phyloP scores from a whole-genome alignment of 53 echinoderm and acorn worm species.

The Pentamera pediparva region DNA sequence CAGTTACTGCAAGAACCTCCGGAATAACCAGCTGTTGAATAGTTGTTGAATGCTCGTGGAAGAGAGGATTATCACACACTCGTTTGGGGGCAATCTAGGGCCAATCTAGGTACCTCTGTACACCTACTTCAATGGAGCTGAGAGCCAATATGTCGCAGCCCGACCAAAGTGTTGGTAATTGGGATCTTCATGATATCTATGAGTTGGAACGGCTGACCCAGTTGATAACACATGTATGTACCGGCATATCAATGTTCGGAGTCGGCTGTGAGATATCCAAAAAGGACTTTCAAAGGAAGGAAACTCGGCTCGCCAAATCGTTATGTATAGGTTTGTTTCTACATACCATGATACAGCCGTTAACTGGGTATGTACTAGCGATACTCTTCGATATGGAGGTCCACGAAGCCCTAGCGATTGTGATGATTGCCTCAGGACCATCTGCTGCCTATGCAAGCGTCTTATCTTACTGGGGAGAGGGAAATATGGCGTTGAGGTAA shows the following conservation, averaged over 20 bases:
- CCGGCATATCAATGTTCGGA: conserved; percentile 33
- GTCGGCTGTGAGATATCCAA: conserved; percentile 46
- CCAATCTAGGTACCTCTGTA: no score
- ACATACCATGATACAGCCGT: conserved; percentile 47
- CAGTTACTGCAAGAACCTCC: no score
- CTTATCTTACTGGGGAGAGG: conserved; percentile 44
- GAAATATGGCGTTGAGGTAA: conserved; percentile 40
- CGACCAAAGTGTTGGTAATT: no score
- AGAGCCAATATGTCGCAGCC: no score
- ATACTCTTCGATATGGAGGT: conserved; percentile 15
- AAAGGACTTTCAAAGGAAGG: conserved; percentile 49
- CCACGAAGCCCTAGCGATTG: conserved; percentile 39
- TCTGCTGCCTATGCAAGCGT: conserved; percentile 43
- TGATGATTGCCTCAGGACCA: conserved; percentile 33
- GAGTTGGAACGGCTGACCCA: conserved; percentile 7
- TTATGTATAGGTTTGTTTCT: conserved; percentile 33
- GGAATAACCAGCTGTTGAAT: no score
- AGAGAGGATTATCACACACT: no score
- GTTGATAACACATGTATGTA: conserved; percentile 8
- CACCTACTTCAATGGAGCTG: no score
- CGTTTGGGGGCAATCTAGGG: no score
- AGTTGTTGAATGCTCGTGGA: no score
- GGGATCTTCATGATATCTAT: conserved; percentile 18
- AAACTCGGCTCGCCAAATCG: conserved; percentile 41
- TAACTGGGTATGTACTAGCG: conserved; percentile 42